Evolutionary conservation across 2,797 vertebrate species (phyloP), one percentile per base, ranked within the genome.

Genomic region (Ctenopoma multispine): DNA sequence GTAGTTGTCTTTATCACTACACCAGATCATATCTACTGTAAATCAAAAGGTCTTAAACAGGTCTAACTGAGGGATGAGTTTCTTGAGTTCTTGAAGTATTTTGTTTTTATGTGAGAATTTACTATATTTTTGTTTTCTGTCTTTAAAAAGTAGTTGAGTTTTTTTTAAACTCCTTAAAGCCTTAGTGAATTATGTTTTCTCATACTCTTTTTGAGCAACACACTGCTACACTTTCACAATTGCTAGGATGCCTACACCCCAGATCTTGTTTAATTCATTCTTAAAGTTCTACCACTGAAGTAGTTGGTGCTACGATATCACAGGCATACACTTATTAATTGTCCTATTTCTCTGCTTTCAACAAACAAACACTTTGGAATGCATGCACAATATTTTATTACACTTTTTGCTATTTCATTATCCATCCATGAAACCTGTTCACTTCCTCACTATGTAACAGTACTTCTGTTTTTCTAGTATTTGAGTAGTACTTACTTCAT

Each of bases 361-460:
- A 7, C 27, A n/a, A 23, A 73, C 11, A 2, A 41, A 14, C 9
- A 50, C 47, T 44, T 63, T 66, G 69, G 79, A 80, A 83, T 80
- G 68, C 48, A 72, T 12, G n/a, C 20, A 20, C 6, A 3, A 27
- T 29, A n/a, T 59, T 69, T 50, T 3, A 21, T 29, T 11, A 21
- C 11, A 18, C 1, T 31, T 51, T 40, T 31, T 43, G 9, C 17
- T 27, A n/a, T 36, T 34, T 46, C 13, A 34, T 23, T 11, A 38
- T 17, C 3, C 1, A 38, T 7, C 49, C 20, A 47, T 72, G 23
- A 41, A 72, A 24, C 1, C 2, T 23, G 24, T 67, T 48, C 18
- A 40, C 9, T n/a, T 7, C 10, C 47, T 21, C 10, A 18, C 36
- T 50, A 2, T 31, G 6, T 48, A n/a, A 67, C 14, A 53, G 31